These are phyloP conservation scores for Hucho hucho DNA, from an alignment of 2,113 vertebrate genomes.

Conservation along the genomic window DNA sequence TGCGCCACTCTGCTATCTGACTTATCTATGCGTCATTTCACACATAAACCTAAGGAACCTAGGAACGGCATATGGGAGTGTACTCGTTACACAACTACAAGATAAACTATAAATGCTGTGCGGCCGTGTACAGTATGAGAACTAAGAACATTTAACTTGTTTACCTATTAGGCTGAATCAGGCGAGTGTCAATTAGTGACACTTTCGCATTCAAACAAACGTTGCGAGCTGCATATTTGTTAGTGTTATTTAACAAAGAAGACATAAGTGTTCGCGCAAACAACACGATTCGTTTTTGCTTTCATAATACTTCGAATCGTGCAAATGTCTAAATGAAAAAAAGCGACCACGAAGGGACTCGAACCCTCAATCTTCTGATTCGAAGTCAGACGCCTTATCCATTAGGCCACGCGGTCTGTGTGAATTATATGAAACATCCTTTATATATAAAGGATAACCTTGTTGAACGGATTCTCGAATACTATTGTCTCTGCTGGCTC, in stretches of 20 bases:
- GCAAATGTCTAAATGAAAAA: fast-evolving
- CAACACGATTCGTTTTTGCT: neutral
- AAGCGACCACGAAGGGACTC: constrained; percentile 78
- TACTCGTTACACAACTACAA: no score
- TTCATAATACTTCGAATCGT: neutral
- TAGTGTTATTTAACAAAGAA: no score
- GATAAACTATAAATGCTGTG: no score
- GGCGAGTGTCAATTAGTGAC: no score
- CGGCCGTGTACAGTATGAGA: no score
- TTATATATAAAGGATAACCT: neutral
- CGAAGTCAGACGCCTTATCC: constrained; percentile 83
- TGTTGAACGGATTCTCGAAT: no score
- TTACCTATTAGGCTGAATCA: no score
- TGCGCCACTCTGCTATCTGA: constrained; percentile 77
- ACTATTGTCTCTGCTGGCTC: no score
- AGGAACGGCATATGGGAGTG: neutral
- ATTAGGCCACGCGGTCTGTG: constrained; percentile 78
- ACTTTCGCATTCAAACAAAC: no score
- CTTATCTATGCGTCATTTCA: no score
- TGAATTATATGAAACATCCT: fast-evolving
- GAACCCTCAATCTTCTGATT: constrained; percentile 84
- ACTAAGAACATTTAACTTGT: no score
- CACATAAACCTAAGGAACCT: neutral
- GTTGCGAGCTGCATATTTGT: no score
- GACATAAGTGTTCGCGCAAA: neutral